Evolutionary conservation across 1,140 invertebrate genomes (phyloP).

Genomic region (Platyscapa corneri): DNA sequence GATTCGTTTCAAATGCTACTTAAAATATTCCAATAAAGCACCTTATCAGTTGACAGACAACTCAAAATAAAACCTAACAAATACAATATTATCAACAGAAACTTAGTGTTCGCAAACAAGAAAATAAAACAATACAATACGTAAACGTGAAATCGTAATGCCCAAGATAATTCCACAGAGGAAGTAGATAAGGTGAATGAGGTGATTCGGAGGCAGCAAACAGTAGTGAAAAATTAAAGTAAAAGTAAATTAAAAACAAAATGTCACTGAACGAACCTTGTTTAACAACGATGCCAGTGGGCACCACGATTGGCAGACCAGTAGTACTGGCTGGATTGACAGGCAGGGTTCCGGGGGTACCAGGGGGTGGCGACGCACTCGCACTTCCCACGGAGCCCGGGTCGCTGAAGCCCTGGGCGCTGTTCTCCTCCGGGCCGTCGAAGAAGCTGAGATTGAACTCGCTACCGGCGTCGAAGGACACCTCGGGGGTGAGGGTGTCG

Average conservation of each 20-base stretch:
- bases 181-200: background rate
- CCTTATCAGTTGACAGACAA: background rate
- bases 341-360: conserved; percentile 65
- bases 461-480: conserved; percentile 83
- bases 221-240: background rate
- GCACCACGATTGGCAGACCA: conserved; percentile 68
- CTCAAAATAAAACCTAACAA: too few relatives aligned
- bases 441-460: conserved; percentile 88
- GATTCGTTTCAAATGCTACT: background rate
- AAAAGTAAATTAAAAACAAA: background rate
- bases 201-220: background rate
- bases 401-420: conserved; percentile 81
- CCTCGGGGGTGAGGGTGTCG: conserved; percentile 79
- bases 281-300: conserved; percentile 71
- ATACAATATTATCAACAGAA: too few relatives aligned
- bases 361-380: conserved; percentile 76
- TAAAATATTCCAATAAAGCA: background rate
- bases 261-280: conserved; percentile 69
- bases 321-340: conserved; percentile 64
- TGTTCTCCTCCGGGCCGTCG: conserved; percentile 80
- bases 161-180: background rate
- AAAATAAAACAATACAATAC: too few relatives aligned
- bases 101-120: too few relatives aligned
- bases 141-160: background rate
- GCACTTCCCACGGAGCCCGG: conserved; percentile 80